Evolutionary conservation across 2,113 vertebrate genomes (phyloP).

Genomic region (Progne subis): DNA sequence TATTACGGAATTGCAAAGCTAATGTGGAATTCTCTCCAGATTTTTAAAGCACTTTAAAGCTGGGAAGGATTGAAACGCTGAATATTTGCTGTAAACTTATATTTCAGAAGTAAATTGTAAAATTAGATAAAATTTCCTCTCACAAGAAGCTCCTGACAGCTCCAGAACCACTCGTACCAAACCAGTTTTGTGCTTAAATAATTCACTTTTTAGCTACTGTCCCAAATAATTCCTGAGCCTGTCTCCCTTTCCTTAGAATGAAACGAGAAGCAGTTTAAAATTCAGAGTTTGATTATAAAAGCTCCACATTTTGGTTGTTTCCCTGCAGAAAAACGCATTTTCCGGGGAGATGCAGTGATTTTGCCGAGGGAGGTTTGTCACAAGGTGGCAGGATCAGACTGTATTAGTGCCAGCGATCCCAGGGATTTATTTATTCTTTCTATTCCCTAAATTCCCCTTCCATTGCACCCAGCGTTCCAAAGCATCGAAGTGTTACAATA

Average conservation of each 20-base stretch:
- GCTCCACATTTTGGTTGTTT: not conserved
- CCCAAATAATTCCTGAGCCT: not conserved
- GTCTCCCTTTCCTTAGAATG: not conserved
- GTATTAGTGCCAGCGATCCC: not conserved
- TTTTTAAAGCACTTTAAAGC: not conserved
- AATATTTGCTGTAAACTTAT: not conserved
- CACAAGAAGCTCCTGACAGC: not conserved
- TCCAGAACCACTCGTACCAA: not conserved
- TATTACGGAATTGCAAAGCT: slow-evolving; percentile 34
- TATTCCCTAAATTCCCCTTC: not conserved
- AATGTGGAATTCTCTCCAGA: not conserved
- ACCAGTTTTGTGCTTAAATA: accelerated
- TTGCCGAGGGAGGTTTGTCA: not conserved
- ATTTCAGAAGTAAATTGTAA: not conserved
- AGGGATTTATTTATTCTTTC: not conserved
- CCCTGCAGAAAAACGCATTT: not conserved
- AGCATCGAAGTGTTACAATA: not conserved
- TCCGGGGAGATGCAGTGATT: accelerated
- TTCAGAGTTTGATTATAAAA: not conserved
- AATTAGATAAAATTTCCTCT: not conserved
- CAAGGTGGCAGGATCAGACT: slow-evolving; percentile 78
- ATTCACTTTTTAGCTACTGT: not conserved
- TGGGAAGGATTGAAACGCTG: not conserved
- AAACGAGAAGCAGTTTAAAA: not conserved
- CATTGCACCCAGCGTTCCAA: not conserved